phyloP scores from a whole-genome alignment of 2,888 invertebrate species.

The Acronicta alni region DNA sequence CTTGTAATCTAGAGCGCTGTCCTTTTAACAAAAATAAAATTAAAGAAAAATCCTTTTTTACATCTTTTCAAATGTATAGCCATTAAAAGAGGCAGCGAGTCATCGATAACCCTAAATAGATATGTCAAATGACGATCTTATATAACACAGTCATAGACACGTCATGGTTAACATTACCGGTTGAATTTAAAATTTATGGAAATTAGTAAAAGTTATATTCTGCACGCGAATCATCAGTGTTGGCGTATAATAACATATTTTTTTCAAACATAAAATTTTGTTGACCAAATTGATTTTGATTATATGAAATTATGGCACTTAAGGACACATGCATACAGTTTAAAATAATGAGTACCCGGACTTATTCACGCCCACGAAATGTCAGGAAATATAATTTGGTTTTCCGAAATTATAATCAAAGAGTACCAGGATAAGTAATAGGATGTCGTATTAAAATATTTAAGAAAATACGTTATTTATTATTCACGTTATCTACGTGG shows the following conservation, averaged over 20 bases:
- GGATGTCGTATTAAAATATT: conserved; percentile 27
- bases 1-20: too few relatives aligned
- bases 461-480: conserved; percentile 6
- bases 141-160: conserved; percentile 58
- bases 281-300: conserved; percentile 48
- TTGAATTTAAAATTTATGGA: conserved; percentile 65
- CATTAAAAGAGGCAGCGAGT: not conserved
- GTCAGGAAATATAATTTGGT: conserved; percentile 23
- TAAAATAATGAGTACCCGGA: conserved; percentile 29
- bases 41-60: too few relatives aligned
- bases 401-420: conserved; percentile 34
- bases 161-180: conserved; percentile 63
- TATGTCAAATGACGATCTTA: conserved; percentile 57
- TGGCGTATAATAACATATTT: conserved; percentile 58
- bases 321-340: conserved; percentile 35
- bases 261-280: conserved; percentile 23
- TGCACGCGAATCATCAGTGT: conserved; percentile 50
- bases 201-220: conserved; percentile 69
- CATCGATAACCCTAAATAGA: conserved; percentile 21
- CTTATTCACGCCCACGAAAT: conserved; percentile 29
- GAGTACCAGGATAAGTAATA: conserved; percentile 49
- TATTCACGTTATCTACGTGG: not conserved
- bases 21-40: too few relatives aligned
- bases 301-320: conserved; percentile 49
- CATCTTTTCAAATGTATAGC: not conserved